A percentile compares a stretch with the other conserved stretches of the same genome.
phyloP scores from a whole-genome alignment of 2,888 invertebrate genomes.

The Drosophila longiperda region DNA sequence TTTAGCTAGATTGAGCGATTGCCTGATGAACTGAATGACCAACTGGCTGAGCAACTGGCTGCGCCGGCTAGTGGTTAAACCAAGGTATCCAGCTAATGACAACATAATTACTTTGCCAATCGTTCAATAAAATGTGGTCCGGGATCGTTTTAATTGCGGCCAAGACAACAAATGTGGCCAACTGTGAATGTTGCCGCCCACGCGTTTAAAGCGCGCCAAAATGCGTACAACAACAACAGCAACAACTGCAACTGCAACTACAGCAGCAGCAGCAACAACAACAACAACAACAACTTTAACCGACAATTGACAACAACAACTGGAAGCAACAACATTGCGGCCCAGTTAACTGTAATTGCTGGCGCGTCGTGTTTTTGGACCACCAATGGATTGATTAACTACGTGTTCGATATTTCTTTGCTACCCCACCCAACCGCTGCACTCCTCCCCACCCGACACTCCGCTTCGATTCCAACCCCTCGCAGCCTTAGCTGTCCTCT shows the following conservation, averaged over 20 bases:
- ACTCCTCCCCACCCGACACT: neutral
- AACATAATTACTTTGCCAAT: conserved; percentile 74
- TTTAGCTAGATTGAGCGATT: neutral
- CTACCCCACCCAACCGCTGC: neutral
- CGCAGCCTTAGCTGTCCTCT: neutral
- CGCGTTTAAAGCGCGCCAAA: conserved; percentile 46
- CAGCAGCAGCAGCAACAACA: conserved; percentile 16
- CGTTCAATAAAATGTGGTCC: conserved; percentile 54
- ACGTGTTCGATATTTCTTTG: conserved; percentile 75
- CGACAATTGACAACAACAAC: conserved; percentile 21
- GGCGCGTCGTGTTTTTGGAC: conserved; percentile 75
- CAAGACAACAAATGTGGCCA: conserved; percentile 57
- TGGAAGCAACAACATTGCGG: conserved; percentile 35
- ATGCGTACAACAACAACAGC: conserved; percentile 50
- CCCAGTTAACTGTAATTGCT: conserved; percentile 79
- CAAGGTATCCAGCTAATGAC: conserved; percentile 61
- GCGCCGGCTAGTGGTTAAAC: conserved; percentile 22
- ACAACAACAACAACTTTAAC: neutral
- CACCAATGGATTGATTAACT: conserved; percentile 79
- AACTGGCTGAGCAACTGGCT: conserved; percentile 15
- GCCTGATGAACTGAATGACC: neutral
- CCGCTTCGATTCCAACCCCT: neutral
- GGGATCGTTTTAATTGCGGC: conserved; percentile 68
- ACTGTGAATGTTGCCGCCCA: conserved; percentile 76
- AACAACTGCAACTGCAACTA: conserved; percentile 22